Evolutionary conservation across 2,797 vertebrate genomes (phyloP).

Genomic region (Acanthurus tractus): DNA sequence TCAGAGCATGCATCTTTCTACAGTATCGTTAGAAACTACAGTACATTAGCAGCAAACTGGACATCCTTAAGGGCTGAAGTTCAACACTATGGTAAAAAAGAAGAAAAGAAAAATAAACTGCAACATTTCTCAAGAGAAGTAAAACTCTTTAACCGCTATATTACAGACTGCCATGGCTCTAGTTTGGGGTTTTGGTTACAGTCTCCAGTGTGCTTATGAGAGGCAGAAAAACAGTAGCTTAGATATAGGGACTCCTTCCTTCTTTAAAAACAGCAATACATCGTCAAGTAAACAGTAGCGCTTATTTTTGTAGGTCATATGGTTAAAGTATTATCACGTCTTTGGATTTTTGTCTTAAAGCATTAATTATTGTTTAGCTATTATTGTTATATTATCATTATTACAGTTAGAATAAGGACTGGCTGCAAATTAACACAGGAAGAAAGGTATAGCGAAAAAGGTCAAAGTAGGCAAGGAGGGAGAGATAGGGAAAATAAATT

Average conservation of each 20-base stretch:
- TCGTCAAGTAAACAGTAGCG: constrained; percentile 99
- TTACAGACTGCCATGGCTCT: constrained; percentile 91
- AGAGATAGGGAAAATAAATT: constrained; percentile 83
- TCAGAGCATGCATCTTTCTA: constrained; percentile 92
- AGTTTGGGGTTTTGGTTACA: constrained; percentile 91
- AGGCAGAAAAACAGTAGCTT: constrained; percentile 94
- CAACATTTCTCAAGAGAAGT: constrained; percentile 85
- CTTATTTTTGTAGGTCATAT: constrained; percentile 92
- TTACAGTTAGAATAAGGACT: constrained; percentile 87
- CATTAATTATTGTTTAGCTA: constrained; percentile 93
- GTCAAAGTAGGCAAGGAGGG: constrained; percentile 68
- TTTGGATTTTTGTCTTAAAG: constrained; percentile 99
- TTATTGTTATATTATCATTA: constrained; percentile 89
- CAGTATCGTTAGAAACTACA: constrained; percentile 88
- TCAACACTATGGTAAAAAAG: constrained; percentile 81
- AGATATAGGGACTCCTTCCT: constrained; percentile 90
- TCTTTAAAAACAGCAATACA: constrained; percentile 98
- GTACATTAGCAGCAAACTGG: constrained; percentile 95
- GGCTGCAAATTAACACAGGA: constrained; percentile 81
- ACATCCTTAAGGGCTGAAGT: constrained; percentile 92
- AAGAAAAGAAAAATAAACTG: constrained; percentile 78
- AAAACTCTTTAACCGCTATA: constrained; percentile 89
- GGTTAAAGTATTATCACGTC: constrained; percentile 98
- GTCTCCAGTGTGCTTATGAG: constrained; percentile 95
- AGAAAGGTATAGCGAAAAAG: constrained; percentile 71